Conservation (phyloP, 2,113 vertebrate species). For the Urocynchramus pylzowi region DNA sequence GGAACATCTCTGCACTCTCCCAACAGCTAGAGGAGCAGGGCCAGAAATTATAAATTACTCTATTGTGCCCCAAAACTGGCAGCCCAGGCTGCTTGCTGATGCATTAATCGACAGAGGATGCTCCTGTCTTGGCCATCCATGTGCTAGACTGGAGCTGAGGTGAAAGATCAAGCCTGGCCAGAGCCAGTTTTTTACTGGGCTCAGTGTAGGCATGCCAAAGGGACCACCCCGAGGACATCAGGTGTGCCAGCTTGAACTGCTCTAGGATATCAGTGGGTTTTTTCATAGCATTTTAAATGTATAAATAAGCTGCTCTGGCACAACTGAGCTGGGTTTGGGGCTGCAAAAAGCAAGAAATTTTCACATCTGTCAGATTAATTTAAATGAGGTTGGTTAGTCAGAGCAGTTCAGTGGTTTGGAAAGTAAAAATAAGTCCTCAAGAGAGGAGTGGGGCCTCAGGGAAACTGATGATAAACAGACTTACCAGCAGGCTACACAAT, state of each 20-base stretch:
- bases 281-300: background rate
- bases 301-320: background rate
- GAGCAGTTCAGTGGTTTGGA: slow-evolving; percentile 26
- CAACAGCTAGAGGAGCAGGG: background rate
- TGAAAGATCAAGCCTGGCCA: background rate
- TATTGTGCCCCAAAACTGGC: background rate
- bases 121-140: background rate
- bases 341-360: background rate
- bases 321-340: background rate
- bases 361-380: slow-evolving; percentile 32
- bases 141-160: background rate
- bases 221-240: background rate
- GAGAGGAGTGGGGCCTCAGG: background rate
- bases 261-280: background rate
- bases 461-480: background rate
- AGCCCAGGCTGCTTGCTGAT: background rate
- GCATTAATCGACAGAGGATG: background rate
- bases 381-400: background rate
- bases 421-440: background rate
- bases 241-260: background rate
- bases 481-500: background rate
- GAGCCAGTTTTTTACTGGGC: background rate
- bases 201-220: background rate
- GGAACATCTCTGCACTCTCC: background rate
- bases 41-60: background rate